Percentiles rank a stretch among this genome's conserved stretches.
phyloP scores from a whole-genome alignment of 2,888 invertebrate species.

The Cactoblastis cactorum region DNA sequence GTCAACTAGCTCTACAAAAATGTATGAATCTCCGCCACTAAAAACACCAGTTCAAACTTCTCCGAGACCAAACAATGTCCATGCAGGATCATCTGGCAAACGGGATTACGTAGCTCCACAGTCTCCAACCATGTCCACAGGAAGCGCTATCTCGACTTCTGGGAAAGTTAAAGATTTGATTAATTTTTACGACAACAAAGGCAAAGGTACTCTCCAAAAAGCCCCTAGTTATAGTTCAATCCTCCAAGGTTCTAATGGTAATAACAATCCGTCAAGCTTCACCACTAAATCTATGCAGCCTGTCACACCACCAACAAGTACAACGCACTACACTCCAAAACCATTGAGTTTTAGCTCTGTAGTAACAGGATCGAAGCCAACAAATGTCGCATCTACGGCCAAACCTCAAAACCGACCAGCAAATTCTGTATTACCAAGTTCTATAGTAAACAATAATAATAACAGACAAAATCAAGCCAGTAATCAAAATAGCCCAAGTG shows the following conservation, averaged over 20 bases:
- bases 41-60: conserved; percentile 2
- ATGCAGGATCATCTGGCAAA: conserved; percentile 29
- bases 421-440: conserved; percentile 58
- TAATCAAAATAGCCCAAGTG: conserved; percentile 55
- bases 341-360: conserved; percentile 55
- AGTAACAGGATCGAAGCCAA: conserved; percentile 48
- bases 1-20: conserved; percentile 18
- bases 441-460: conserved; percentile 52
- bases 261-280: conserved; percentile 26
- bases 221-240: conserved; percentile 64
- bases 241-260: conserved; percentile 39
- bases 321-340: conserved; percentile 35
- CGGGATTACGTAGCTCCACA: conserved; percentile 58
- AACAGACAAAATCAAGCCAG: conserved; percentile 40
- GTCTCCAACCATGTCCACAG: conserved; percentile 37
- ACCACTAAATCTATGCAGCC: conserved; percentile 24
- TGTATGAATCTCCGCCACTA: conserved; percentile 11
- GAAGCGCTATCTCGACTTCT: conserved; percentile 31
- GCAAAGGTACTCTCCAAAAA: conserved; percentile 33
- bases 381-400: conserved; percentile 25
- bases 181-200: conserved; percentile 56
- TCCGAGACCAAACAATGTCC: neutral
- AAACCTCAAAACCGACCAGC: conserved; percentile 29
- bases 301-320: conserved; percentile 27
- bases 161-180: conserved; percentile 65